A percentile compares a stretch with the other conserved stretches of the same genome.
Conservation (phyloP, 2,113 vertebrate species). For the Balaenoptera acutorostrata region DNA sequence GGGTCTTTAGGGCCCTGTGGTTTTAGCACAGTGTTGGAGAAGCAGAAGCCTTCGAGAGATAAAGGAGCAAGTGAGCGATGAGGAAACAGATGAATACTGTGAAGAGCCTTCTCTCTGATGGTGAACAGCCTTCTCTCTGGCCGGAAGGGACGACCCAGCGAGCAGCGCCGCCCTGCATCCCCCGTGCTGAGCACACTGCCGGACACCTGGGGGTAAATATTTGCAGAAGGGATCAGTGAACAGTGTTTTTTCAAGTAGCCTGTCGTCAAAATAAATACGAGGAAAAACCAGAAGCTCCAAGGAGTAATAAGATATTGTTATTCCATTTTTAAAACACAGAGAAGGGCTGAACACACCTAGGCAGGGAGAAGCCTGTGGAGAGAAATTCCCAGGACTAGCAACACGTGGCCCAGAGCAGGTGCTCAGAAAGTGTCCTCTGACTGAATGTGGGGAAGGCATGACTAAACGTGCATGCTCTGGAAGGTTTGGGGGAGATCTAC, state of each 20-base stretch:
- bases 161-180: fast-evolving
- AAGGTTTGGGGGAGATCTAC: background rate
- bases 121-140: background rate
- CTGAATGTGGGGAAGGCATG: background rate
- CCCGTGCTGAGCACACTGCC: background rate
- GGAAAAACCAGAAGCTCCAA: background rate
- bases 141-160: background rate
- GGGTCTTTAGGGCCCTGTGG: background rate
- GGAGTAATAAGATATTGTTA: background rate
- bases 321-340: background rate
- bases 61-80: background rate
- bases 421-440: background rate
- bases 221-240: background rate
- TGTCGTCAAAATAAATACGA: background rate
- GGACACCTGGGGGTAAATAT: background rate
- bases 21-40: background rate
- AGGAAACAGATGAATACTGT: background rate
- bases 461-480: background rate
- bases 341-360: background rate
- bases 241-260: background rate
- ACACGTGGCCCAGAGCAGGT: background rate
- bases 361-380: background rate
- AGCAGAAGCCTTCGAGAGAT: background rate
- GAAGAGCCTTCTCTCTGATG: background rate
- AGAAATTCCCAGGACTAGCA: background rate